Conservation (phyloP, 2,888 invertebrate genomes). For the Volucella inanis region DNA sequence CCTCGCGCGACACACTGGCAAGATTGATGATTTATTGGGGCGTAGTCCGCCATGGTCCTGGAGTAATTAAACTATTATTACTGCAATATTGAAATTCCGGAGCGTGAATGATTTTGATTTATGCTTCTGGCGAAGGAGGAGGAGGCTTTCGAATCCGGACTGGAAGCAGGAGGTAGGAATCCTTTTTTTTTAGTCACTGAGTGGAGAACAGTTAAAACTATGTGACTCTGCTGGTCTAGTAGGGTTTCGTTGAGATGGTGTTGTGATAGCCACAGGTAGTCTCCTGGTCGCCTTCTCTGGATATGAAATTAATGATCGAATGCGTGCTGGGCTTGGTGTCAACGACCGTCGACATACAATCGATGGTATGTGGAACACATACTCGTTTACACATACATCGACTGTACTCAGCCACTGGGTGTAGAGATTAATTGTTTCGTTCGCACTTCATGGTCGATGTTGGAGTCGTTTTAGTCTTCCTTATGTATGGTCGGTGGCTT, state of each 20-base stretch:
- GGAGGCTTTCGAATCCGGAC: background rate
- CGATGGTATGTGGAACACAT: conserved; percentile 31
- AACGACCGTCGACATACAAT: conserved; percentile 65
- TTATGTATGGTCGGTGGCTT: background rate
- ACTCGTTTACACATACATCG: background rate
- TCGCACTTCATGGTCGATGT: conserved; percentile 78
- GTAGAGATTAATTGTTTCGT: conserved; percentile 82
- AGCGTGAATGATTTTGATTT: conserved; percentile 82
- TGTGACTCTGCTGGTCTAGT: conserved; percentile 33
- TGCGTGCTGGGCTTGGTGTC: conserved; percentile 65
- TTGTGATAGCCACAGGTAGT: conserved; percentile 81
- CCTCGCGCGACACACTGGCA: conserved; percentile 45
- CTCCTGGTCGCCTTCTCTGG: conserved; percentile 53
- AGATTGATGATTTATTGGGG: conserved; percentile 68
- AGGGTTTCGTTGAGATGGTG: conserved; percentile 80
- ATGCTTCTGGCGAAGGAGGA: conserved; percentile 75
- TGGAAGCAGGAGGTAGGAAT: background rate
- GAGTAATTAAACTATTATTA: conserved; percentile 75
- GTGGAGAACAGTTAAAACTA: conserved; percentile 40
- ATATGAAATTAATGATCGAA: conserved; percentile 71
- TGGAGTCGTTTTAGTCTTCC: background rate
- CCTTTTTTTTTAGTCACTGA: conserved; percentile 13
- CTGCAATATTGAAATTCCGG: conserved; percentile 75
- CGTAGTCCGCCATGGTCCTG: conserved; percentile 47
- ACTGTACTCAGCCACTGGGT: conserved; percentile 74